phyloP scores from a whole-genome alignment of 1,140 invertebrate genomes.

The Trypoxylus dichotomus region DNA sequence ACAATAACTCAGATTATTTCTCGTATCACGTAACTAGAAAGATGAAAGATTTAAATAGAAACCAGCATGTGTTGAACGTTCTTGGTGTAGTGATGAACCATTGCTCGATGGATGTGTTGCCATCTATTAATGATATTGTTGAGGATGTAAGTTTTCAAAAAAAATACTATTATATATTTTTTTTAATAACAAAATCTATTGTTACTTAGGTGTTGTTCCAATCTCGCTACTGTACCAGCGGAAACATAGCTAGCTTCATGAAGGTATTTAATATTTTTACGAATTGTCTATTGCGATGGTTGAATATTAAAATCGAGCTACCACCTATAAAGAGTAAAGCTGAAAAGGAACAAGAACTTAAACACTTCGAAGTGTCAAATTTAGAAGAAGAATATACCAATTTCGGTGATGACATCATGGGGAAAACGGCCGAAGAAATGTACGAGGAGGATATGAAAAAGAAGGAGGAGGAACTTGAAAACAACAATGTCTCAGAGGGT shows the following conservation, averaged over 20 bases:
- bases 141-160: slow-evolving; percentile 60
- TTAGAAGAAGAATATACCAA: slow-evolving; percentile 37
- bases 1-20: slow-evolving; percentile 67
- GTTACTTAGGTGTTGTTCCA: slow-evolving; percentile 58
- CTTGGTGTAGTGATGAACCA: slow-evolving; percentile 67
- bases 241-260: slow-evolving; percentile 59
- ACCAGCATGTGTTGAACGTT: slow-evolving; percentile 60
- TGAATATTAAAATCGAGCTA: slow-evolving; percentile 38
- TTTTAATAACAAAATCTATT: slow-evolving; percentile 31
- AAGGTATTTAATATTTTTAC: slow-evolving; percentile 68
- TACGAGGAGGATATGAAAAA: slow-evolving; percentile 57
- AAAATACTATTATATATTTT: slow-evolving; percentile 11
- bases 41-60: slow-evolving; percentile 59
- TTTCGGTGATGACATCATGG: slow-evolving; percentile 52
- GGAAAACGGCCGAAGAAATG: slow-evolving; percentile 59
- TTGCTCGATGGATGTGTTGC: slow-evolving; percentile 61
- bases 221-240: slow-evolving; percentile 59
- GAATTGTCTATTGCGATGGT: slow-evolving; percentile 59
- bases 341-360: slow-evolving; percentile 40
- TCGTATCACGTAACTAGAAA: slow-evolving; percentile 65
- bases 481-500: slow-evolving; percentile 35
- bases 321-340: slow-evolving; percentile 42
- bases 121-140: slow-evolving; percentile 64
- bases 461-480: slow-evolving; percentile 46
- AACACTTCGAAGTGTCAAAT: slow-evolving; percentile 41